Conservation (phyloP, 1,140 invertebrate genomes). For the Philotrypesis tridentata region DNA sequence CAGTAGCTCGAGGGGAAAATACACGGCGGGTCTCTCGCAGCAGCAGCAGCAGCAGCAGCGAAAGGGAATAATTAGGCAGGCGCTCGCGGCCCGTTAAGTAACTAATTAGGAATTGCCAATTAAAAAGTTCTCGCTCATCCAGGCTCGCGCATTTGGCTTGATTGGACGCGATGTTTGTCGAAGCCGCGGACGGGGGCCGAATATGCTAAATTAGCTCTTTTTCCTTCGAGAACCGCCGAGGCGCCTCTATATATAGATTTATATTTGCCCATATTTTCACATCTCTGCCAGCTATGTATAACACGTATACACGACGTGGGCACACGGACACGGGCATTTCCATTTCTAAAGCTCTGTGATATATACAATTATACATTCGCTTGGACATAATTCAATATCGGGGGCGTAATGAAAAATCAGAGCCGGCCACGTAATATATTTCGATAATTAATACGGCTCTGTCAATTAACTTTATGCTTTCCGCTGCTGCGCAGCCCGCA, state of each 20-base stretch:
- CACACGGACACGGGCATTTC: no score
- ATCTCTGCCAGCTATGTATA: no score
- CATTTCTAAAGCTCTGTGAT: no score
- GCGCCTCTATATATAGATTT: neutral
- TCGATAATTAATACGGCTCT: conserved; percentile 1
- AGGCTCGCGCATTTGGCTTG: conserved; percentile 48
- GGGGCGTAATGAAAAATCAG: neutral
- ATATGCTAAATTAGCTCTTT: conserved; percentile 17
- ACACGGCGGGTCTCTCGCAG: conserved; percentile 20
- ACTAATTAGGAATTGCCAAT: conserved; percentile 73
- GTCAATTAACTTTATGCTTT: conserved; percentile 10
- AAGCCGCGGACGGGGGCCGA: neutral
- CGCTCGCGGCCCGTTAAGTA: conserved; percentile 59
- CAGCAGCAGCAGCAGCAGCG: no score
- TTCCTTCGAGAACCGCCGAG: neutral
- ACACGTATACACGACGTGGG: no score
- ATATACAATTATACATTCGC: no score
- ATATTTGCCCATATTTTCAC: no score
- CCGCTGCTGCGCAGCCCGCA: neutral
- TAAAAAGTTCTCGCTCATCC: conserved; percentile 70
- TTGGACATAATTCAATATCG: no score
- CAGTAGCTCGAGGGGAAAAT: no score
- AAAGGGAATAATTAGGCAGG: conserved; percentile 71
- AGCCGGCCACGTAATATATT: neutral
- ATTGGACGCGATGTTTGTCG: conserved; percentile 52